Evolutionary conservation across 1,140 invertebrate genomes (phyloP).

Genomic region (Pygmarrhopalites habei): DNA sequence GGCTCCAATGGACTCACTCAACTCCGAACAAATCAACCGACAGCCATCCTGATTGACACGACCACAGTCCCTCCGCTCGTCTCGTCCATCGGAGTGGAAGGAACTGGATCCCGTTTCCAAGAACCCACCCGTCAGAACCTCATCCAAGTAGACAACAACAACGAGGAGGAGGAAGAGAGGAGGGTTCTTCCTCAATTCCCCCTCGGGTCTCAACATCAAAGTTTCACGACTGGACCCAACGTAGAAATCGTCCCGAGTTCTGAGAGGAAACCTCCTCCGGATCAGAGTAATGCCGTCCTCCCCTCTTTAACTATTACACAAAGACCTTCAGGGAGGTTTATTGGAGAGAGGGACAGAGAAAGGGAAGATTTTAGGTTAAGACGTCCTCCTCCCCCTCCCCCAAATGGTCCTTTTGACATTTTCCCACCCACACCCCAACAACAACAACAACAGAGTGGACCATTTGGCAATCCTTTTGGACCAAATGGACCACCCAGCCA

Average conservation of each 20-base stretch:
- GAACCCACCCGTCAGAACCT: neutral
- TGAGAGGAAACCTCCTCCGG: constrained; percentile 37
- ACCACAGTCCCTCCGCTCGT: neutral
- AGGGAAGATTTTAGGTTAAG: neutral
- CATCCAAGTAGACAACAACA: neutral
- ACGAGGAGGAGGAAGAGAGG: neutral
- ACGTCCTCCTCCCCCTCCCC: neutral
- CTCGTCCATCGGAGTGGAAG: neutral
- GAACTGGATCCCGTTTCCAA: too few species aligned
- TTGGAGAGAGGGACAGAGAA: constrained; percentile 8
- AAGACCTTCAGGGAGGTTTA: neutral
- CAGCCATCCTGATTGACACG: constrained; percentile 2
- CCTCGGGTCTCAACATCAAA: neutral
- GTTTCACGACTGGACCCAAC: constrained; percentile 13
- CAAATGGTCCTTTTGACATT: constrained; percentile 14
- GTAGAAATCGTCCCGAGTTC: constrained; percentile 38
- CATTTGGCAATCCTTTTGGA: neutral
- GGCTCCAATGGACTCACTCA: neutral
- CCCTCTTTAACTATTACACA: constrained; percentile 7
- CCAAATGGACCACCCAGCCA: constrained; percentile 1
- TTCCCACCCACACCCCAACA: neutral
- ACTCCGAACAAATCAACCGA: constrained; percentile 9
- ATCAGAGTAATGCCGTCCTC: constrained; percentile 35
- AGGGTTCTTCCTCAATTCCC: too few species aligned
- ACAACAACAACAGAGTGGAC: neutral